Conservation (phyloP, 2,888 invertebrate genomes). For the Cotesia congregata region DNA sequence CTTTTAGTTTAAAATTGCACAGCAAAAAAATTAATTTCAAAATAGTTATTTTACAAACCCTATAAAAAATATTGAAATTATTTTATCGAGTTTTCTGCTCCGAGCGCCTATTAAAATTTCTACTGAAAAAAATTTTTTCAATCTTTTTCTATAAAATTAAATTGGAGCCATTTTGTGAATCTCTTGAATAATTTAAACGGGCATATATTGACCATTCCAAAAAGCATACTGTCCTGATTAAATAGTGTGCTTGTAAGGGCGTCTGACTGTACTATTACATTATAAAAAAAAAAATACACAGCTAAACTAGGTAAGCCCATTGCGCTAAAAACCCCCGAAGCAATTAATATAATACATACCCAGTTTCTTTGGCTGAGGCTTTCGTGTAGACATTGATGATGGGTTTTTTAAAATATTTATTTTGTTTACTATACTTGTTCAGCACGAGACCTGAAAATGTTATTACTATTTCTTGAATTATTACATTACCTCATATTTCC, state of each 20-base stretch:
- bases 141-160: too few species aligned
- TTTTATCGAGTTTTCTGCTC: too few species aligned
- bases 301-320: neutral
- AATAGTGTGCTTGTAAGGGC: neutral
- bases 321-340: neutral
- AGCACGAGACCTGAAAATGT: constrained; percentile 61
- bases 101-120: too few species aligned
- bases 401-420: neutral
- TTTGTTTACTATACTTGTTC: constrained; percentile 36
- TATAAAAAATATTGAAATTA: too few species aligned
- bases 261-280: neutral
- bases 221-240: neutral
- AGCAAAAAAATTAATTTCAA: too few species aligned
- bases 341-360: constrained; percentile 72
- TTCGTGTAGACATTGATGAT: constrained; percentile 34
- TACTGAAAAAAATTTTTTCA: too few species aligned
- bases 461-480: constrained; percentile 40
- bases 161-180: too few species aligned
- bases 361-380: constrained; percentile 37
- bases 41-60: too few species aligned
- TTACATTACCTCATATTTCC: too few species aligned
- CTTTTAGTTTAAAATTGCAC: too few species aligned
- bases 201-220: too few species aligned
- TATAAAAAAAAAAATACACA: neutral
- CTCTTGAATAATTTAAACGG: too few species aligned